These are phyloP conservation scores for Platysternon megacephalum DNA, from an alignment of 2,113 vertebrate genomes.

Conservation along the genomic window DNA sequence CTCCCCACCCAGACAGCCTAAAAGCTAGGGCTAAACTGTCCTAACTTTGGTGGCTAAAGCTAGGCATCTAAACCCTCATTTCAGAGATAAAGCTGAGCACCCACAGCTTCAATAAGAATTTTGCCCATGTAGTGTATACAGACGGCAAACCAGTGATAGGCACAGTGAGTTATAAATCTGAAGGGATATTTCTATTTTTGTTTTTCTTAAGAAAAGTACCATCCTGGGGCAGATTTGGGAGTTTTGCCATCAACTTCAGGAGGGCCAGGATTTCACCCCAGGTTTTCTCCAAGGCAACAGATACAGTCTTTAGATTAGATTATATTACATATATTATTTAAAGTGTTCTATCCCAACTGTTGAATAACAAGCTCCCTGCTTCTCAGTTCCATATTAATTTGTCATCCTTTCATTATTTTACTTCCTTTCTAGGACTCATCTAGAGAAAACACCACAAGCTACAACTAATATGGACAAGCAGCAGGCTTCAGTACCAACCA, in stretches of 20 bases:
- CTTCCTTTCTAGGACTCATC: neutral
- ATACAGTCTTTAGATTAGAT: neutral
- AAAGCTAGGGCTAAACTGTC: neutral
- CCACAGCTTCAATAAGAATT: neutral
- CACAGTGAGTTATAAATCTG: neutral
- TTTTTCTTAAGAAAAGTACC: neutral
- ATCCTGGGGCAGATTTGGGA: neutral
- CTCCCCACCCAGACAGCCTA: neutral
- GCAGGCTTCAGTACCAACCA: neutral
- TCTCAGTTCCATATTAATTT: neutral
- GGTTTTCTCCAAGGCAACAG: neutral
- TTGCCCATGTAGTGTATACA: neutral
- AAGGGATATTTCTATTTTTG: neutral
- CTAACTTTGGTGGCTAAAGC: neutral
- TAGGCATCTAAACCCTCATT: neutral
- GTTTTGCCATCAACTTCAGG: neutral
- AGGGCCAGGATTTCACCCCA: neutral
- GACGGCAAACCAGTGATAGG: neutral
- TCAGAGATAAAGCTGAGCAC: neutral
- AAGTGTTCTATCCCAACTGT: neutral
- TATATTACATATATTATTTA: neutral
- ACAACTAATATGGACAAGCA: neutral
- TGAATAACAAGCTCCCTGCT: neutral
- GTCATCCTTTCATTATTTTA: neutral
- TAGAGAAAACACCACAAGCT: neutral